A percentile compares a stretch with the other conserved stretches of the same genome.
Evolutionary conservation across 2,888 invertebrate species (phyloP).

Genomic region (Meiosimyza platycephala): DNA sequence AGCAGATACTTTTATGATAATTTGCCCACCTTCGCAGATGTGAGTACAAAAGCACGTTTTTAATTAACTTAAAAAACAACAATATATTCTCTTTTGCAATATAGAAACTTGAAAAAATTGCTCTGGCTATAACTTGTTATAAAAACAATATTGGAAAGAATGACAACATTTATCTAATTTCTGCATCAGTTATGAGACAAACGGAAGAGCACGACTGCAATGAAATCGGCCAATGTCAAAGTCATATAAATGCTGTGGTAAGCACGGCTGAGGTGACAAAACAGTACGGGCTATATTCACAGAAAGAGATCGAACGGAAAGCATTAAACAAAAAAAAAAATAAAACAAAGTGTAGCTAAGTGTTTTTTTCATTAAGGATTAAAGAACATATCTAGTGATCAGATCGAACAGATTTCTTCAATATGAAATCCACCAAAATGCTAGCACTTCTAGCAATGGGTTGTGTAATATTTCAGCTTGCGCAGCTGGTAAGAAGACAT

Average conservation of each 20-base stretch:
- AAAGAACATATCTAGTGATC: neutral
- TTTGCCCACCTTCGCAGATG: no score
- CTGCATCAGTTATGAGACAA: neutral
- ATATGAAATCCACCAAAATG: conserved; percentile 22
- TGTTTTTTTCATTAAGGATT: neutral
- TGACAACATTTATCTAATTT: neutral
- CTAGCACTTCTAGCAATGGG: conserved; percentile 1
- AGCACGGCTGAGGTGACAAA: neutral
- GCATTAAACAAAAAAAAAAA: neutral
- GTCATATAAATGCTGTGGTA: conserved; percentile 11
- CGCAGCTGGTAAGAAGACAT: conserved; percentile 12
- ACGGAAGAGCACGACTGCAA: neutral
- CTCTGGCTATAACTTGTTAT: no score
- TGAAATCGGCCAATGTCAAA: no score
- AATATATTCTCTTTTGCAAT: no score
- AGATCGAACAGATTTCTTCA: neutral
- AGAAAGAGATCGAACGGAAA: conserved; percentile 3
- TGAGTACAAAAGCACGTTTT: no score
- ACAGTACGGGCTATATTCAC: neutral
- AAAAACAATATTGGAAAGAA: no score
- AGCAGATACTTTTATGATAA: no score
- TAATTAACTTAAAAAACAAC: no score
- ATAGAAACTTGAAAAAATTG: no score
- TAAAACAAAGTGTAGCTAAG: no score
- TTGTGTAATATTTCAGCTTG: conserved; percentile 20